Conservation (phyloP, 2,797 vertebrate species). For the Momotus momota region DNA sequence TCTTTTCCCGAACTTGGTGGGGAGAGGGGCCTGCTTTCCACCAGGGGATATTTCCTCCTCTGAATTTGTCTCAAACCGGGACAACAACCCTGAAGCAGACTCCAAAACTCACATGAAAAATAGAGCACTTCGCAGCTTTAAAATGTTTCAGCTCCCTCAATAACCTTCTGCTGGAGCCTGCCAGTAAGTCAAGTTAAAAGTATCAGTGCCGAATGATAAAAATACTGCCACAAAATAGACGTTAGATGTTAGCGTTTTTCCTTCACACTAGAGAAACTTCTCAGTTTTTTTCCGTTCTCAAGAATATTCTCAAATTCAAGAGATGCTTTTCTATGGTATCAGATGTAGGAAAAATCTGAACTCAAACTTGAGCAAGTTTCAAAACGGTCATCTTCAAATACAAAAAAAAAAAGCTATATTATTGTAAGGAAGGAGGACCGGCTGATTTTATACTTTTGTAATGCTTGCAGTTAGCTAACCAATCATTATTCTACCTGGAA, state of each 20-base stretch:
- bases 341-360: neutral
- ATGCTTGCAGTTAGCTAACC: neutral
- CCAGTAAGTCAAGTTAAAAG: neutral
- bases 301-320: neutral
- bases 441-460: neutral
- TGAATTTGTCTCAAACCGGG: no score
- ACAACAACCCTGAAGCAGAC: neutral
- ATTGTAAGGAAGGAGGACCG: neutral
- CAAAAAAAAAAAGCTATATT: neutral
- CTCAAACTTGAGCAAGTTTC: neutral
- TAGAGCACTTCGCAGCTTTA: neutral
- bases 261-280: neutral
- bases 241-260: fast-evolving
- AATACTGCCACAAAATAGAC: neutral
- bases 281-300: neutral
- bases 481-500: neutral
- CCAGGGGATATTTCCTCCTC: no score
- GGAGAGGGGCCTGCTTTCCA: no score
- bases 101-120: neutral
- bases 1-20: no score
- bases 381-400: neutral
- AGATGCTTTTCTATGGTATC: neutral
- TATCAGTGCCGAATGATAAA: neutral
- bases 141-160: neutral
- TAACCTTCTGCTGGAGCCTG: neutral